Conservation (phyloP, 2,797 vertebrate genomes). For the Hyperoplus immaculatus region DNA sequence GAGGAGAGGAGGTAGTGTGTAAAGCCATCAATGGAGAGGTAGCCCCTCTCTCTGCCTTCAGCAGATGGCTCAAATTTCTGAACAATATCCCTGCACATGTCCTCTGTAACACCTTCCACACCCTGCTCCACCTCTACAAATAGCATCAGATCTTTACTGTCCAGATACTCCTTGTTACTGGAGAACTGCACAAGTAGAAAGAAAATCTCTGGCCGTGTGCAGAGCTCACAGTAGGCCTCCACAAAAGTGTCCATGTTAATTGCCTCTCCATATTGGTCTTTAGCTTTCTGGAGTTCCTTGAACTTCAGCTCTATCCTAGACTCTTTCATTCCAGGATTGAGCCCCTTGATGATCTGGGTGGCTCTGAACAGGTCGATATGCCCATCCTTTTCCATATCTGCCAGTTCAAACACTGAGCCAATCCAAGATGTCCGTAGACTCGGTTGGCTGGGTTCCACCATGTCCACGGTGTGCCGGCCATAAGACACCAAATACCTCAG, state of each 20-base stretch:
- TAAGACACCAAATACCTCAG: constrained; percentile 94
- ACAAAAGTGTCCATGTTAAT: constrained; percentile 91
- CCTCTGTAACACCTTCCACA: constrained; percentile 91
- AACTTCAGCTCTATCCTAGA: constrained; percentile 93
- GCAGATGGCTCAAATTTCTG: constrained; percentile 92
- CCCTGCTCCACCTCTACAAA: constrained; percentile 95
- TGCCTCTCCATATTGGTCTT: constrained; percentile 85
- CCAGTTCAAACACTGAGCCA: constrained; percentile 90
- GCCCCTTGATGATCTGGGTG: constrained; percentile 92
- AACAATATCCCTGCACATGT: constrained; percentile 91
- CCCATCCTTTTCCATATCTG: constrained; percentile 89
- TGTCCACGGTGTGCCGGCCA: constrained; percentile 89
- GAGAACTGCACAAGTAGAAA: constrained; percentile 95
- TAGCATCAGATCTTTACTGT: constrained; percentile 92
- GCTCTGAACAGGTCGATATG: constrained; percentile 89
- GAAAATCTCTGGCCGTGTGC: constrained; percentile 94
- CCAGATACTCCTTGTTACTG: constrained; percentile 95
- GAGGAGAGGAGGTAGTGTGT: constrained; percentile 94
- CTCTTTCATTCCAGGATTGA: constrained; percentile 94
- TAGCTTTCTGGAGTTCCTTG: constrained; percentile 93
- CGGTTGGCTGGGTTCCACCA: constrained; percentile 86
- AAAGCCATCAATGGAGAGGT: constrained; percentile 93
- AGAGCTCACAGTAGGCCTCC: constrained; percentile 93
- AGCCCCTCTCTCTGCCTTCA: constrained; percentile 90
- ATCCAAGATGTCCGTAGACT: constrained; percentile 94